phyloP scores from a whole-genome alignment of 1,140 invertebrate species.

The Euura lappo region DNA sequence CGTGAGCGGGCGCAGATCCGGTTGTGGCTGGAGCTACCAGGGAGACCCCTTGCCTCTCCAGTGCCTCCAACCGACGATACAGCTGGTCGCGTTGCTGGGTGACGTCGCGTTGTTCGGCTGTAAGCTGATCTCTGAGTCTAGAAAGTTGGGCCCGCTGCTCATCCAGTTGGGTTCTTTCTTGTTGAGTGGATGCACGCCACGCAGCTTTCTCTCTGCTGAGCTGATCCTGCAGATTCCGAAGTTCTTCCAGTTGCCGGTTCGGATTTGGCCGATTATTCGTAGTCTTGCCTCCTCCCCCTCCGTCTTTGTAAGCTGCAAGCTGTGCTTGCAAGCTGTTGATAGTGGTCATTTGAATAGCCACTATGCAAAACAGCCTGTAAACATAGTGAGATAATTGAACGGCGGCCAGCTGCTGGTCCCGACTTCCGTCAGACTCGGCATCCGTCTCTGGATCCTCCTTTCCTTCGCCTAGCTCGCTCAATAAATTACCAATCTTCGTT shows the following conservation, averaged over 20 bases:
- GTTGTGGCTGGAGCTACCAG: conserved; percentile 46
- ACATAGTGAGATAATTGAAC: conserved; percentile 81
- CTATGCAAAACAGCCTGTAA: conserved; percentile 82
- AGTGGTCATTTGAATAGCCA: conserved; percentile 85
- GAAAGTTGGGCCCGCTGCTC: conserved; percentile 68
- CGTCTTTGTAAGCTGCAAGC: conserved; percentile 61
- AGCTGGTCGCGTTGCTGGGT: conserved; percentile 85
- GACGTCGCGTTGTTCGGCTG: conserved; percentile 81
- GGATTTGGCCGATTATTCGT: conserved; percentile 62
- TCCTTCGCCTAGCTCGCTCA: conserved; percentile 33
- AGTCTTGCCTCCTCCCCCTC: conserved; percentile 57
- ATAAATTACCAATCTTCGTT: conserved; percentile 32
- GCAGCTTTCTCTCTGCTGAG: conserved; percentile 81
- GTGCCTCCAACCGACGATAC: conserved; percentile 80
- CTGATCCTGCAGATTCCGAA: conserved; percentile 77
- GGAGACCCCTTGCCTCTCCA: conserved; percentile 74
- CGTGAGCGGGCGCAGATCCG: conserved; percentile 40
- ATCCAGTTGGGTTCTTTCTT: conserved; percentile 71
- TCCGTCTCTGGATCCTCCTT: conserved; percentile 37
- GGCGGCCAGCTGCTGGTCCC: conserved; percentile 74
- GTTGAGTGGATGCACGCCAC: conserved; percentile 70
- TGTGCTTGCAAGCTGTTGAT: conserved; percentile 78
- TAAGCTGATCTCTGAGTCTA: conserved; percentile 69
- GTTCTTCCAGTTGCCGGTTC: conserved; percentile 74
- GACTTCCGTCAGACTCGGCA: conserved; percentile 38